Evolutionary conservation across 37 sponge, comb jelly and placozoan species (phyloP).

Genomic region (Halichondria panicea): DNA sequence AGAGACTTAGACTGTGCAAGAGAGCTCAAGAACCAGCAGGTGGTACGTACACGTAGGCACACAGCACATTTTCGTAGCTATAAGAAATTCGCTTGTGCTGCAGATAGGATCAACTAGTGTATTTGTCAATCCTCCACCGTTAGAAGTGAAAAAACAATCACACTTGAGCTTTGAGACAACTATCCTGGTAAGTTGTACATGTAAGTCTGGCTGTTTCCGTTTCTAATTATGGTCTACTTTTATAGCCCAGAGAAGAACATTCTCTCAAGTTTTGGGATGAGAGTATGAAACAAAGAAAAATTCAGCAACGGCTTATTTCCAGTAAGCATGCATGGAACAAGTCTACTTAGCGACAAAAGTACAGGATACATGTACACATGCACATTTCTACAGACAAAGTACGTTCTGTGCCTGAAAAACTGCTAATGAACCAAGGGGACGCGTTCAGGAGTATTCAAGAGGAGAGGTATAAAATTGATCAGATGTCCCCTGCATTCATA

Average conservation of each 20-base stretch:
- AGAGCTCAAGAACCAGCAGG: conserved; percentile 15
- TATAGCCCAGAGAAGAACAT: conserved; percentile 60
- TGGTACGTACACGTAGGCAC: conserved; percentile 7
- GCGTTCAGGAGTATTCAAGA: conserved; percentile 72
- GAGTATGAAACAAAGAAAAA: conserved; percentile 58
- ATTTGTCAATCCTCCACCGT: not conserved
- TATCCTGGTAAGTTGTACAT: not conserved
- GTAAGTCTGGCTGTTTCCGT: not conserved
- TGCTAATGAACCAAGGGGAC: conserved; percentile 83
- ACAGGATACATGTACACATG: not conserved
- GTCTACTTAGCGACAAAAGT: not conserved
- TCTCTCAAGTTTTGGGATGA: conserved; percentile 79
- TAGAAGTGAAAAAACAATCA: not conserved
- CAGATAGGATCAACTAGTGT: not conserved
- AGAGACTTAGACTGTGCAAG: conserved; percentile 57
- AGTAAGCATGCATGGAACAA: not conserved
- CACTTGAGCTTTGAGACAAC: conserved; percentile 16
- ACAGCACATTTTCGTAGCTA: not conserved
- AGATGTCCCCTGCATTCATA: too few relatives aligned
- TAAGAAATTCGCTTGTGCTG: not conserved
- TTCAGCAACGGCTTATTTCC: conserved; percentile 63
- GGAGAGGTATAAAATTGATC: too few relatives aligned
- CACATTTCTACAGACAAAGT: conserved; percentile 9
- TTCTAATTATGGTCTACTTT: not conserved
- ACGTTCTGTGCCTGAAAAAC: conserved; percentile 23